A percentile compares a stretch with the other conserved stretches of the same genome.
Conservation (phyloP, 2,797 vertebrate species). For the Acanthiza pusilla region DNA sequence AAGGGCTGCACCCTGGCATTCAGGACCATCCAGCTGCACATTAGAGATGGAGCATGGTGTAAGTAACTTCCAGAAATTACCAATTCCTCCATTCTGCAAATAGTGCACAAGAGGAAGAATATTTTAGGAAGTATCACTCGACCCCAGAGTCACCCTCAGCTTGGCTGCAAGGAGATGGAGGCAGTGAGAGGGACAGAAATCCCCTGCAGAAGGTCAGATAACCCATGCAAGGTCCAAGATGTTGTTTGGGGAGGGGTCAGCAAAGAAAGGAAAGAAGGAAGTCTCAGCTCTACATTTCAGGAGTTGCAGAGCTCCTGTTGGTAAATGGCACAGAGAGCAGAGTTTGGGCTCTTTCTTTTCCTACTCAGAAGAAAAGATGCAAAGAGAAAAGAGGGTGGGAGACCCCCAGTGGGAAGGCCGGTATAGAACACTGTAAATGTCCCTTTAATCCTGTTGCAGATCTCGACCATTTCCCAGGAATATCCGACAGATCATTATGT, state of each 20-base stretch:
- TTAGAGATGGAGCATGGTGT: slow-evolving; percentile 44
- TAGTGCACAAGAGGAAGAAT: accelerated
- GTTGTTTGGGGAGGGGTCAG: accelerated
- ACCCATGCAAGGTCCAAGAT: accelerated
- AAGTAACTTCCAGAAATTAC: background rate
- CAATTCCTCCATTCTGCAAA: background rate
- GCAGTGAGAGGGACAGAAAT: background rate
- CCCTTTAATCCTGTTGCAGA: background rate
- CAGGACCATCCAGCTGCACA: slow-evolving; percentile 22
- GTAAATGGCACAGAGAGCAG: background rate
- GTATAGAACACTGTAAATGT: accelerated
- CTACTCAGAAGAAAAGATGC: background rate
- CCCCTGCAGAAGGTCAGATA: accelerated
- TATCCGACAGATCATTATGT: too few species aligned
- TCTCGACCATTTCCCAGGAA: background rate
- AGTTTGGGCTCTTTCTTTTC: background rate
- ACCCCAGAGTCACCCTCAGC: background rate
- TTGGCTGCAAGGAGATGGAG: background rate
- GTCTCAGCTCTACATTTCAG: background rate
- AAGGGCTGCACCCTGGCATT: slow-evolving; percentile 71
- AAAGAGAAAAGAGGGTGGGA: background rate
- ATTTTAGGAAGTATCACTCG: background rate
- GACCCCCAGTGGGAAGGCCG: background rate
- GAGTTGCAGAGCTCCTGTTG: background rate
- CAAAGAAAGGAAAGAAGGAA: background rate